Evolutionary conservation across 64 coral and sea anemone genomes (phyloP).

Genomic region (Stichodactyla helianthus): DNA sequence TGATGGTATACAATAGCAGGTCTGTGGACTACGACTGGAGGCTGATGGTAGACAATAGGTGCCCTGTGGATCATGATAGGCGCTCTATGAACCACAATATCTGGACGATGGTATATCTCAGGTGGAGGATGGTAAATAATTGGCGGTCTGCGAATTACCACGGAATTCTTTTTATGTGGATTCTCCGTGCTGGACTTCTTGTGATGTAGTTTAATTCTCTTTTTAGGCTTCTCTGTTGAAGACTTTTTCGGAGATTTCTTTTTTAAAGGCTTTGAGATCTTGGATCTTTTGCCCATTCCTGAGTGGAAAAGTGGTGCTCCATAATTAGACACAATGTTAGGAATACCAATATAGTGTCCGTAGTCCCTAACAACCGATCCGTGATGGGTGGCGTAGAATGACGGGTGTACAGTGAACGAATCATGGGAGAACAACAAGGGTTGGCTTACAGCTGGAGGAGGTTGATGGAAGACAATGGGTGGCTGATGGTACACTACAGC

Average conservation of each 20-base stretch:
- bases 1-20: conserved; percentile 90
- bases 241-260: neutral
- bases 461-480: conserved; percentile 95
- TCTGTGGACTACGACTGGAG: conserved; percentile 83
- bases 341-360: conserved; percentile 89
- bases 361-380: conserved; percentile 92
- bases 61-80: conserved; percentile 89
- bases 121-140: conserved; percentile 93
- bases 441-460: conserved; percentile 90
- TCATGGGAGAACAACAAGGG: conserved; percentile 92
- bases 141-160: conserved; percentile 72
- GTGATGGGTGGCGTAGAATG: conserved; percentile 91
- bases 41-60: conserved; percentile 74
- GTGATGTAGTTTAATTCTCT: conserved; percentile 32
- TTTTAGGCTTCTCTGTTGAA: conserved; percentile 1
- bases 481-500: conserved; percentile 98
- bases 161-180: conserved; percentile 69
- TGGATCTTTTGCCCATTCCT: conserved; percentile 58
- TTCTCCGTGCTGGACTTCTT: conserved; percentile 62
- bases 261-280: conserved; percentile 42
- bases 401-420: conserved; percentile 88
- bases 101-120: conserved; percentile 84
- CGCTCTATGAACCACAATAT: conserved; percentile 82
- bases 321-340: conserved; percentile 90
- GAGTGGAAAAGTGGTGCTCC: conserved; percentile 74